Evolutionary conservation across 1,140 invertebrate species (phyloP).

Genomic region (Babylonia areolata): DNA sequence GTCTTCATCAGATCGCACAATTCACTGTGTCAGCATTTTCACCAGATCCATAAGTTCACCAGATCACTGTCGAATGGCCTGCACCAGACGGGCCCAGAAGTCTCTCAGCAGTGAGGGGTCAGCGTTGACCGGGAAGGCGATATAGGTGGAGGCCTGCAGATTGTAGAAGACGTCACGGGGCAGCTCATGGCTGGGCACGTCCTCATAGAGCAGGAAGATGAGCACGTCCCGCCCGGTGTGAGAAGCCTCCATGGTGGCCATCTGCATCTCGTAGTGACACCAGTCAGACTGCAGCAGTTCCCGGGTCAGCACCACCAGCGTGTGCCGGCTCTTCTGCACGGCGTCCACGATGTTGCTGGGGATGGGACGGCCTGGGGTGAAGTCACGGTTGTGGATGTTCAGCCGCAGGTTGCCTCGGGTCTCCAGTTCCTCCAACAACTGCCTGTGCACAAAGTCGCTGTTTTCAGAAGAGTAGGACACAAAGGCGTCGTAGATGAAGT

Average conservation of each 20-base stretch:
- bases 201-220: conserved; percentile 45
- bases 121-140: conserved; percentile 33
- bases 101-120: background rate
- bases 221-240: conserved; percentile 44
- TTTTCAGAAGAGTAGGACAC: conserved; percentile 55
- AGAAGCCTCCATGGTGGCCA: conserved; percentile 50
- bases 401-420: conserved; percentile 38
- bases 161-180: conserved; percentile 43
- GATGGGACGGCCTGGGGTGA: conserved; percentile 72
- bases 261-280: conserved; percentile 82
- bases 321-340: conserved; percentile 80
- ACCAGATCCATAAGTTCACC: too few relatives aligned
- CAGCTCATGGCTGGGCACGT: conserved; percentile 39
- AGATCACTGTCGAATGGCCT: conserved; percentile 32
- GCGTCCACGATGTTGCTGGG: conserved; percentile 81
- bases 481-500: conserved; percentile 55
- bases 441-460: conserved; percentile 42
- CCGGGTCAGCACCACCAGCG: conserved; percentile 81
- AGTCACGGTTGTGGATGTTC: conserved; percentile 61
- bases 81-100: conserved; percentile 27
- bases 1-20: too few relatives aligned
- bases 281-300: conserved; percentile 81
- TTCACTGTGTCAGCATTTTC: too few relatives aligned
- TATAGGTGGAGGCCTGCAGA: conserved; percentile 42
- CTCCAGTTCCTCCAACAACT: conserved; percentile 46